A percentile compares a stretch with the other conserved stretches of the same genome.
phyloP scores from a whole-genome alignment of 2,113 vertebrate genomes.

The Dicerorhinus sumatrensis region DNA sequence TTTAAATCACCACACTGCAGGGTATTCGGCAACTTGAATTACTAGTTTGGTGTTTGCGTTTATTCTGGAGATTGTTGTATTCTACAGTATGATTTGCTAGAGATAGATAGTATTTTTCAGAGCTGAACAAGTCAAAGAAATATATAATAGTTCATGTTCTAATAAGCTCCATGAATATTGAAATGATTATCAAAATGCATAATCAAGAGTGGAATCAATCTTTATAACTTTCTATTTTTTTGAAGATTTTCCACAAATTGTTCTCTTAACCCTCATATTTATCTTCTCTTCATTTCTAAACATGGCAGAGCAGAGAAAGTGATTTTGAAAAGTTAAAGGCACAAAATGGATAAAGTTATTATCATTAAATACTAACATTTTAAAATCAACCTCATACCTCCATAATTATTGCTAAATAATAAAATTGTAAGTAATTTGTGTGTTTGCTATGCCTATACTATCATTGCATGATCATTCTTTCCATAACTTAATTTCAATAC shows the following conservation, averaged over 20 bases:
- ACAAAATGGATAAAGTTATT: not conserved
- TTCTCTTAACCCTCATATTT: not conserved
- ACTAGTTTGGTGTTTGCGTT: not conserved
- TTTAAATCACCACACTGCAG: not conserved
- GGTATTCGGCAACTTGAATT: not conserved
- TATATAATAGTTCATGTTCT: not conserved
- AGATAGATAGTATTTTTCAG: conserved; percentile 11
- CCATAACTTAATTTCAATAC: not conserved
- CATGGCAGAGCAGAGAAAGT: not conserved
- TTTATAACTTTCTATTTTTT: conserved; percentile 14
- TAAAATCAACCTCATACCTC: not conserved
- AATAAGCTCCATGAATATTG: conserved; percentile 31
- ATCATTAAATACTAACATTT: not conserved
- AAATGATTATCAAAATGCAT: conserved; percentile 42
- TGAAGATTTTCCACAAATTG: not conserved
- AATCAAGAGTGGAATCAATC: not conserved
- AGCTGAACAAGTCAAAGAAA: not conserved
- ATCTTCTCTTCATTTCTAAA: not conserved
- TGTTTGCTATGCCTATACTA: not conserved
- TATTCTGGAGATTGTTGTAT: not conserved
- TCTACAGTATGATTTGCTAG: not conserved
- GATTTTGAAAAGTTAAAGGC: not conserved
- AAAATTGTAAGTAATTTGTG: not conserved
- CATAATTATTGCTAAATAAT: not conserved
- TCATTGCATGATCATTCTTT: not conserved